Evolutionary conservation across 2,113 vertebrate genomes (phyloP), one percentile per base, ranked within the genome.

Genomic region (Tetrao urogallus): DNA sequence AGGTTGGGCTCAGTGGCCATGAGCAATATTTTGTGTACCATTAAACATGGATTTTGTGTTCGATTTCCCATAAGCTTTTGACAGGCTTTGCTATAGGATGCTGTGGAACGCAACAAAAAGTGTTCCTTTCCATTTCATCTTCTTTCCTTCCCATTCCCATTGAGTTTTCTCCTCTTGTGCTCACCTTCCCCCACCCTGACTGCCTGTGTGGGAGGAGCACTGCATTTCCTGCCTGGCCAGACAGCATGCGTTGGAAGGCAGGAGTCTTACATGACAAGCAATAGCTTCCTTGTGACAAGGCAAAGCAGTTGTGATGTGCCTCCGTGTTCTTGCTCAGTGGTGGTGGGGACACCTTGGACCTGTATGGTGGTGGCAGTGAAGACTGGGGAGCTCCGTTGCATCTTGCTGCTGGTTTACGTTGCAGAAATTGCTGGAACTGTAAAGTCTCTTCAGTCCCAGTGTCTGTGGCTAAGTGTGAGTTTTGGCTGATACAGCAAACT

Each of bases 171-270:
- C 27, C 80, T 90, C 12, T 56, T 15, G 6, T 11, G 36, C 45
- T 86, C 52, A n/a, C 21, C 38, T 61, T 56, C 24, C 34, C 42
- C 56, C 50, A 24, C 43, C 57, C 60, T 78, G 11, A 1, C 42
- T 69, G 45, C 67, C 34, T 84, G n/a, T 15, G 22, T 88, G 90
- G 92, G 92, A 93, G 93, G 93, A 92, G 90, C 74, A 2, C 56
- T 67, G 36, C 10, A 8, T 75, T 80, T 90, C 91, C 85, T 74
- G 88, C 67, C 75, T 67, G 64, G 43, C 73, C 81, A 58, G 82
- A 57, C 50, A 80, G 1, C 64, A 32, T 73, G 67, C 54, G 28
- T 66, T 93, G 60, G 60, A 80, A 89, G 84, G 61, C 64, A 91
- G 73, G 82, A 89, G 14, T 21, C 85, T 40, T 22, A 32, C 28